Base-by-base conservation (phyloP, 2,888 invertebrate genomes). In the Eristalinus aeneus region DNA sequence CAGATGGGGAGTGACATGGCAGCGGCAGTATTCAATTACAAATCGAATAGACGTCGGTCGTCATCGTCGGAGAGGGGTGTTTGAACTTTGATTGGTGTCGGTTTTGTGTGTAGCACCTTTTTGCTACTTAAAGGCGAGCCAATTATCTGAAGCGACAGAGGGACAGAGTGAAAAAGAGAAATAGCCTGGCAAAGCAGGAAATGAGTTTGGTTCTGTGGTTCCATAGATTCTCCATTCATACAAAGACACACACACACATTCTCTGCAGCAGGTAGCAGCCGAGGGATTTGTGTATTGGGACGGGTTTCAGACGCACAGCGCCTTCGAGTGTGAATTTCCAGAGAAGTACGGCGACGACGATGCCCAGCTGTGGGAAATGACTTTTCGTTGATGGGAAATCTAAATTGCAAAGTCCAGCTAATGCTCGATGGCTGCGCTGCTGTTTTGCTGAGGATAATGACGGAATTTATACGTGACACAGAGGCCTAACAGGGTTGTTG, bases 191-290 rank as follows among this genome's bases (percentile, higher is more conserved):
- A 73, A 69, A 77, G 61, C 67, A 86, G 82, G 86, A 86, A 86
- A 86, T 86, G 82, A 86, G 73, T 78, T 71, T 63, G 78, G 77
- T 74, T 82, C 82, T 82, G 86, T 82, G 86, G 86, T 86, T 73
- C 80, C 75, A 61, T 72, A 81, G 85, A 85, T 23, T 56, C 23
- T 56, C 16, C 16, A 46, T n/a, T 46, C 16, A 6, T 75, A 39
- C 54, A 39, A 31, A 65, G 36, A 61, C 56, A 71, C 39, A 63
- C 36, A 58, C 22, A 36, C 64, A 31, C 54, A 23, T n/a, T 6
- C n/a, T 2, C 16, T n/a, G 6, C 46, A 5, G 27, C 16, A 16
- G 16, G 46, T 16, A 46, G 46, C 1, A 12, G 8, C 16, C 46
- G 16, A 46, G 39, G n/a, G 16, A n/a, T 34, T 34, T 34, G 34